Evolutionary conservation across 2,113 vertebrate genomes (phyloP).

Genomic region (Ramphastos sulfuratus): DNA sequence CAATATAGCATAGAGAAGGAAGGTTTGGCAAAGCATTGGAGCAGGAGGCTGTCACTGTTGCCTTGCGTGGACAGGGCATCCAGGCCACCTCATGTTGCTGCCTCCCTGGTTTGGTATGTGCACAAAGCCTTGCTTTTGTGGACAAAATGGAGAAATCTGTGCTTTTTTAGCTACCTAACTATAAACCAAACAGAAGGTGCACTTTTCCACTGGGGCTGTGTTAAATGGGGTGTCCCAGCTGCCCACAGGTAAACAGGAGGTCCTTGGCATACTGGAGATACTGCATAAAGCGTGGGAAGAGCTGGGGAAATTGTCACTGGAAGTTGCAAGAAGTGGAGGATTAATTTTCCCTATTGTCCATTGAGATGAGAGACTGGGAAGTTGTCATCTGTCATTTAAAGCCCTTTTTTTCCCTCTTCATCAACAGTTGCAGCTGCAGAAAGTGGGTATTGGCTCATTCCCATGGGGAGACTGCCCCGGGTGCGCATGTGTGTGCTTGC

Average conservation of each 20-base stretch:
- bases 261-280: not conserved
- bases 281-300: not conserved
- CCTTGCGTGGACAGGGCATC: accelerated
- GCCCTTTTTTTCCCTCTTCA: not conserved
- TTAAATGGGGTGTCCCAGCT: not conserved
- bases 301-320: not conserved
- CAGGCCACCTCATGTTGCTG: not conserved
- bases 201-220: not conserved
- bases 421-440: not conserved
- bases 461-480: not conserved
- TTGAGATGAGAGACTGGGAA: not conserved
- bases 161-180: not conserved
- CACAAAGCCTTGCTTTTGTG: not conserved
- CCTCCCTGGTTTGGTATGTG: accelerated
- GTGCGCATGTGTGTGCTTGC: accelerated
- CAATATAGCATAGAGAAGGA: accelerated
- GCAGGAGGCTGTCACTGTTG: not conserved
- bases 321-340: not conserved
- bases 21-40: not conserved
- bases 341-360: not conserved
- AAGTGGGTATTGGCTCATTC: not conserved
- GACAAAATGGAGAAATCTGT: not conserved
- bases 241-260: not conserved
- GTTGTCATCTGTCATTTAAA: not conserved
- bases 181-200: not conserved